Conservation (phyloP, 2,797 vertebrate genomes). For the Nothura maculosa region DNA sequence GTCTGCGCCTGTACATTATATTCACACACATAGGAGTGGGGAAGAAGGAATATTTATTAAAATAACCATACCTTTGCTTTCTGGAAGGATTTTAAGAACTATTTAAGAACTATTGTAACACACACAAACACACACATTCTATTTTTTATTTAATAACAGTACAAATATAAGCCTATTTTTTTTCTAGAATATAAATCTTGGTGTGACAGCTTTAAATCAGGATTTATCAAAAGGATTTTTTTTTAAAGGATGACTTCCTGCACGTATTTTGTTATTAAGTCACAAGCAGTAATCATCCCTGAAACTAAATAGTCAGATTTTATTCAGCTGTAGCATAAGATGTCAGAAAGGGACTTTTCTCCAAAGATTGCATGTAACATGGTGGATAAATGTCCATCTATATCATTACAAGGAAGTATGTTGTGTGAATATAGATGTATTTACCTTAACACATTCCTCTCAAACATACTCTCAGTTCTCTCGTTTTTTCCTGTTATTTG, state of each 20-base stretch:
- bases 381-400: background rate
- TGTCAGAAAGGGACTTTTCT: background rate
- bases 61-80: background rate
- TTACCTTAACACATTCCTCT: background rate
- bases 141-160: no score
- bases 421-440: background rate
- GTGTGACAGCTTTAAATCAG: background rate
- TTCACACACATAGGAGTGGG: background rate
- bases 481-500: background rate
- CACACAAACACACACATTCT: accelerated
- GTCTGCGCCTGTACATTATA: background rate
- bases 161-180: background rate
- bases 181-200: background rate
- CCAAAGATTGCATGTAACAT: background rate
- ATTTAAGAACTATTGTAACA: background rate
- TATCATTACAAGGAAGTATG: background rate
- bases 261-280: background rate
- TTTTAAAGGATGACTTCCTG: background rate
- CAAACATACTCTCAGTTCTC: background rate
- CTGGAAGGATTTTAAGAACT: background rate
- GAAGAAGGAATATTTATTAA: background rate
- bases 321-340: background rate
- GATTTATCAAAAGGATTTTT: background rate
- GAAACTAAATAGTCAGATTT: background rate
- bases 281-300: background rate